phyloP scores from a whole-genome alignment of 2,113 vertebrate species.

The Drymodes brunneopygia region DNA sequence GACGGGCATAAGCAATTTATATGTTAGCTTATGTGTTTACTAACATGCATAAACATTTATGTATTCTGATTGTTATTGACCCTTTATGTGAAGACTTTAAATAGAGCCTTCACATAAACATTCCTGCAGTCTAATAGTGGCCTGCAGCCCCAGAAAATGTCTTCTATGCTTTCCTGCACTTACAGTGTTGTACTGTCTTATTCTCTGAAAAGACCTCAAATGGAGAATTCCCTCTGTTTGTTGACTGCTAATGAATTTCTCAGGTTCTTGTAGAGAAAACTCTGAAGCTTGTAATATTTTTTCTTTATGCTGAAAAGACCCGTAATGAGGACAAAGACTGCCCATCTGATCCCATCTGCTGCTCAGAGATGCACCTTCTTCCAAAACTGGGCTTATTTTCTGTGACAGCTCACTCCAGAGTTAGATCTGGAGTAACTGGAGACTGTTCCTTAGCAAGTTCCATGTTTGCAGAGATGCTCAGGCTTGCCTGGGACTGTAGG shows the following conservation, averaged over 20 bases:
- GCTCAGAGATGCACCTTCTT: not conserved
- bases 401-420: not conserved
- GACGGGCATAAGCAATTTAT: not conserved
- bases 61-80: not conserved
- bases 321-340: not conserved
- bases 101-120: not conserved
- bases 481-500: not conserved
- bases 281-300: not conserved
- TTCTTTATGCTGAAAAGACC: not conserved
- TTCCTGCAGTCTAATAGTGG: not conserved
- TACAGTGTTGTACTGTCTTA: not conserved
- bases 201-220: not conserved
- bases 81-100: not conserved
- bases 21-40: not conserved
- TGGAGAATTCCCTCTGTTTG: not conserved
- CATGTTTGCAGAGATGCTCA: not conserved
- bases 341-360: not conserved
- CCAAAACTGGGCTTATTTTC: not conserved
- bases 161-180: not conserved
- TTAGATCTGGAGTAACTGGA: not conserved
- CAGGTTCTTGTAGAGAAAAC: not conserved
- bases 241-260: not conserved
- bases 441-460: not conserved
- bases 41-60: fast-evolving
- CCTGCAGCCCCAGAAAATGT: not conserved